Evolutionary conservation across 2,797 vertebrate genomes (phyloP), one percentile per base, ranked within the genome.

Genomic region (Podarcis siculus): DNA sequence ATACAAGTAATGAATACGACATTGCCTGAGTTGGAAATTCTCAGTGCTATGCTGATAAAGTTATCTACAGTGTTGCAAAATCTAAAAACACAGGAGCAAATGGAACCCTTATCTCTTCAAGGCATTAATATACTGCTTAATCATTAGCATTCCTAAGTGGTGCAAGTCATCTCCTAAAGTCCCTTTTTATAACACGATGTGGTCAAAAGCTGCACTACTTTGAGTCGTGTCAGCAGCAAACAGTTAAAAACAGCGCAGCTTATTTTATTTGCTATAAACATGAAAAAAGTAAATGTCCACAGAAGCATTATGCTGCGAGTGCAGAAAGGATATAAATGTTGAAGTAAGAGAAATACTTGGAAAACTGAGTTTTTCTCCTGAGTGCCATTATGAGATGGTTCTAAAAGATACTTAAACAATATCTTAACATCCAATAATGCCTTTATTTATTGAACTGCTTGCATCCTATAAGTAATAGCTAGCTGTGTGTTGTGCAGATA

Each of bases 401-500:
- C 5, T 55, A 81, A n/a, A 80, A 80, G 49, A 89, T 88, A 83
- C 37, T 45, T 42, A 37, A n/a, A 88, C 83, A 49, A 69, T 82
- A 88, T 83, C 15, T 55, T 69, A 85, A 49, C 21, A 49, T 45
- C 21, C 49, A 8, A n/a, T 49, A 81, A 45, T 66, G 21, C 6
- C 69, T 75, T 39, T 85, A 25, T 79, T 80, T 82, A 58, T 87
- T 76, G 79, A 76, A 76, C 58, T 76, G 21, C n/a, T 35, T 35
- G 58, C 49, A 76, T 82, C n/a, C 72, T 42, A 45, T 82, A 49
- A 76, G 21, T 87, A 81, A 75, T 81, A 73, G 35, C 37, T 79
- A 55, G n/a, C 25, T 45, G 23, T 66, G n/a, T 35, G 25, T 67
- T 76, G 23, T 32, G 23, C 49, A 32, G 30, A 76, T 45, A 17